A percentile compares a stretch with the other conserved stretches of the same genome.
phyloP scores from a whole-genome alignment of 1,140 invertebrate species.

The Drosophila jambulina region DNA sequence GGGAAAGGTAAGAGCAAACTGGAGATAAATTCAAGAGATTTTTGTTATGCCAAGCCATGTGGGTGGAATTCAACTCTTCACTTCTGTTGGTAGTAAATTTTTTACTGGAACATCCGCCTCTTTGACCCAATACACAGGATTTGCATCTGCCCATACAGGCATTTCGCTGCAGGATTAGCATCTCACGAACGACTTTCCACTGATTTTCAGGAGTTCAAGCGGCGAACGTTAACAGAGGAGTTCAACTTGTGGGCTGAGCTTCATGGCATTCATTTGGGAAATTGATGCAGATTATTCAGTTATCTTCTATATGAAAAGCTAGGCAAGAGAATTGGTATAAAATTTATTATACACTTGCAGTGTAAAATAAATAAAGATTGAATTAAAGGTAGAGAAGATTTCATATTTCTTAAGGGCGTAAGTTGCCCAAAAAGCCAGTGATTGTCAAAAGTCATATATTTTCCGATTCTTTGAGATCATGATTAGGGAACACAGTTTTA shows the following conservation, averaged over 20 bases:
- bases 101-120: background rate
- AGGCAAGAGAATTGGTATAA: background rate
- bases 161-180: conserved; percentile 42
- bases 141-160: conserved; percentile 25
- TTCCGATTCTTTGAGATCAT: no score
- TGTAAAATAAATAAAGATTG: no score
- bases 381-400: no score
- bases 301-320: background rate
- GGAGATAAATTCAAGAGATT: conserved; percentile 2
- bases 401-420: no score
- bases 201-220: conserved; percentile 23
- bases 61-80: conserved; percentile 4
- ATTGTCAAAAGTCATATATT: no score
- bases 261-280: conserved; percentile 16
- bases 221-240: conserved; percentile 10
- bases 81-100: conserved; percentile 18
- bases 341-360: background rate
- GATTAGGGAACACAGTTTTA: no score
- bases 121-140: conserved; percentile 27
- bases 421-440: no score
- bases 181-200: conserved; percentile 49
- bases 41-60: background rate
- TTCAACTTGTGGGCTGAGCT: conserved; percentile 16
- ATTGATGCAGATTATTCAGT: conserved; percentile 29
- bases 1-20: conserved; percentile 22